These are phyloP conservation scores for Nephila pilipes DNA, from an alignment of 1,140 invertebrate species.

Conservation along the genomic window DNA sequence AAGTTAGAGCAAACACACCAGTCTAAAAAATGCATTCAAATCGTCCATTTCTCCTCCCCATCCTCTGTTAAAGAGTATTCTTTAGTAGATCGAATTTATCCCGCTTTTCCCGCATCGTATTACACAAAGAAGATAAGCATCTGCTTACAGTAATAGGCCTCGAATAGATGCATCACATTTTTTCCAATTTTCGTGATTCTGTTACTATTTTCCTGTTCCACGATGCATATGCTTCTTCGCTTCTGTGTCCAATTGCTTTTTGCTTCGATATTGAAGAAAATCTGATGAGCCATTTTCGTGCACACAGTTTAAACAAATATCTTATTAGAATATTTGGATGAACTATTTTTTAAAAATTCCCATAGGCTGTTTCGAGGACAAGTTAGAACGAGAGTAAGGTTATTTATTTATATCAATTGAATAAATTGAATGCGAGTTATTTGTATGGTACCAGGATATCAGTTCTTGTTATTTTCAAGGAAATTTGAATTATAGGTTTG, in stretches of 20 bases:
- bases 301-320: not conserved
- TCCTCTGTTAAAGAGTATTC: not conserved
- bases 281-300: not conserved
- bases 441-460: not conserved
- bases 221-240: not conserved
- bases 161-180: not conserved
- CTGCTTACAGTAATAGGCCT: not conserved
- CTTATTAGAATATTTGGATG: not conserved
- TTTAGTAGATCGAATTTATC: not conserved
- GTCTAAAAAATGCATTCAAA: not conserved
- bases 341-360: not conserved
- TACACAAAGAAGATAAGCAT: not conserved
- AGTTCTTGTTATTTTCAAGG: not conserved
- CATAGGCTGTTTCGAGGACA: not conserved
- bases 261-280: not conserved
- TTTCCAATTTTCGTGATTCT: not conserved
- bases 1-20: not conserved
- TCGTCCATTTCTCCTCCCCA: not conserved
- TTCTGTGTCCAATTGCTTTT: not conserved
- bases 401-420: conserved; percentile 13
- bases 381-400: not conserved
- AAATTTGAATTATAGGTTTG: not conserved
- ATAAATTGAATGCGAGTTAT: not conserved
- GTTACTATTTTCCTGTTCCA: not conserved
- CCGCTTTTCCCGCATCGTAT: not conserved